Evolutionary conservation across 2,888 invertebrate species (phyloP).

Genomic region (Agrochola circellaris): DNA sequence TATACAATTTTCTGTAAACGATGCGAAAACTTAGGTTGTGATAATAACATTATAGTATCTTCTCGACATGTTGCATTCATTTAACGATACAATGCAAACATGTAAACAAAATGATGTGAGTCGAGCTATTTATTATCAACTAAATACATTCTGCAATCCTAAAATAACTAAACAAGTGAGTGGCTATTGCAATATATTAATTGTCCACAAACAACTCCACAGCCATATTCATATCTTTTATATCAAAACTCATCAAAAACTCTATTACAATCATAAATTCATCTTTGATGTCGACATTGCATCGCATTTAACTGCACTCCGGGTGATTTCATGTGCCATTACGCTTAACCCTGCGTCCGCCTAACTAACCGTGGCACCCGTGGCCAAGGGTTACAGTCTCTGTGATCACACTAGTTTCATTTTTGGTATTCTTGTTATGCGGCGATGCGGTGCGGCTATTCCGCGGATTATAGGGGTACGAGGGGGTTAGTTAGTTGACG

Average conservation of each 20-base stretch:
- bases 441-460: slow-evolving; percentile 72
- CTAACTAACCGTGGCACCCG: slow-evolving; percentile 89
- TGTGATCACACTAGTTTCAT: slow-evolving; percentile 83
- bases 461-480: slow-evolving; percentile 64
- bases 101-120: neutral
- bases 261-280: slow-evolving; percentile 53
- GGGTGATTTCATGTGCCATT: slow-evolving; percentile 86
- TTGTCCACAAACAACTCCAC: neutral
- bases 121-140: neutral
- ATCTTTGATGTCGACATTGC: slow-evolving; percentile 82
- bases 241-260: slow-evolving; percentile 49
- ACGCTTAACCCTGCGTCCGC: slow-evolving; percentile 74
- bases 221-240: neutral
- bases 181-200: neutral
- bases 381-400: slow-evolving; percentile 84
- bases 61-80: neutral
- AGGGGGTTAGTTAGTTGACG: slow-evolving; percentile 53
- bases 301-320: slow-evolving; percentile 79
- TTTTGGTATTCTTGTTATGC: slow-evolving; percentile 83
- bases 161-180: neutral
- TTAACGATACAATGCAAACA: neutral
- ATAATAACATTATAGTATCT: neutral
- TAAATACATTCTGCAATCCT: neutral
- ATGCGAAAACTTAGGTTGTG: too few species aligned
- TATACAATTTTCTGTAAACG: neutral